Conservation (phyloP, 2,888 invertebrate species). For the Aspidapion aeneum region DNA sequence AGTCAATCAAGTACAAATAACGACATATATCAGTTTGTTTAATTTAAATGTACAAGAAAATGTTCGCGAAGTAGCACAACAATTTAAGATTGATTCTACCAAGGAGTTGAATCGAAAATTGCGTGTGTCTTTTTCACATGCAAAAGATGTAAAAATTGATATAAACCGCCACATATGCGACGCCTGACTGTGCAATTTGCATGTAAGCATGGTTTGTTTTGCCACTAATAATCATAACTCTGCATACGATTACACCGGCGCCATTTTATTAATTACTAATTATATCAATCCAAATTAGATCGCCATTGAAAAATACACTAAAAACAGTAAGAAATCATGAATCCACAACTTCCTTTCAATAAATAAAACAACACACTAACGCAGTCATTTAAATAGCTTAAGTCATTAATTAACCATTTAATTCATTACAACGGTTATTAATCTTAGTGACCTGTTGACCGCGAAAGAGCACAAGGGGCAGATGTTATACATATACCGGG, state of each 20-base stretch:
- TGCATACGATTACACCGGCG: background rate
- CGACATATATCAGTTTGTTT: background rate
- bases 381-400: background rate
- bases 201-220: background rate
- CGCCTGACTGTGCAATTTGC: background rate
- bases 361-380: too few species aligned
- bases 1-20: background rate
- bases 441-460: slow-evolving; percentile 1
- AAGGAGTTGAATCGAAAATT: background rate
- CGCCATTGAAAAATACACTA: background rate
- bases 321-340: background rate
- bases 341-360: too few species aligned
- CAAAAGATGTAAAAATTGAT: background rate
- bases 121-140: background rate
- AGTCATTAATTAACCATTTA: background rate
- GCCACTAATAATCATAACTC: background rate
- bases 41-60: background rate
- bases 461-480: background rate
- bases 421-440: background rate
- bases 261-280: background rate
- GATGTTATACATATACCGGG: background rate
- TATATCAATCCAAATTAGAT: background rate
- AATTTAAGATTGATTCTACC: background rate
- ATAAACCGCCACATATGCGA: background rate
- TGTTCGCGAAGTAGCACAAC: background rate